Percentiles rank a stretch among this genome's conserved stretches.
Evolutionary conservation across 2,888 invertebrate genomes (phyloP).

Genomic region (Brassicogethes aeneus): DNA sequence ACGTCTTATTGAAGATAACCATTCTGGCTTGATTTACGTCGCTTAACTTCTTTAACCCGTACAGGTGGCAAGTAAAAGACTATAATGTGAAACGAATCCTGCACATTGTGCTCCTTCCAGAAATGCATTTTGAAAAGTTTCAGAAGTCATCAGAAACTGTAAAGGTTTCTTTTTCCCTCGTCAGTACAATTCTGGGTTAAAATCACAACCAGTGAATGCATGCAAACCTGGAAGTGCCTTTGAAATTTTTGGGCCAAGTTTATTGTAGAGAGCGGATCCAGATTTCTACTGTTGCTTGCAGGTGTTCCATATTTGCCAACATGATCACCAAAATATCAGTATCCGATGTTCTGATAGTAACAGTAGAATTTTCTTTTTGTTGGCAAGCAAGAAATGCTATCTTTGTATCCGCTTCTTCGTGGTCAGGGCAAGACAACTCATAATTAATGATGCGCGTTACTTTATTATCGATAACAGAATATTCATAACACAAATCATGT

Average conservation of each 20-base stretch:
- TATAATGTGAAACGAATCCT: too few relatives aligned
- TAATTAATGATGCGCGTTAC: conserved; percentile 9
- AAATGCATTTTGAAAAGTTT: too few relatives aligned
- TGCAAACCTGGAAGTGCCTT: conserved; percentile 17
- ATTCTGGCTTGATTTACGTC: conserved; percentile 20
- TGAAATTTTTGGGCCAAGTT: conserved; percentile 12
- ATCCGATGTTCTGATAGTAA: conserved; percentile 14
- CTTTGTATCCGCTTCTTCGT: conserved; percentile 23
- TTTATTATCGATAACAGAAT: conserved; percentile 18
- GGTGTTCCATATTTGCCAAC: conserved; percentile 19
- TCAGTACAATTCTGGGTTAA: too few relatives aligned
- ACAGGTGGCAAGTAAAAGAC: too few relatives aligned
- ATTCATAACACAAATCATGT: conserved; percentile 15
- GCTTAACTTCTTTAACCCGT: conserved; percentile 18
- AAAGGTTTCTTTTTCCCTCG: too few relatives aligned
- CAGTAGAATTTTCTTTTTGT: conserved; percentile 10
- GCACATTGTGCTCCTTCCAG: too few relatives aligned
- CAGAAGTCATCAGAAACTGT: too few relatives aligned
- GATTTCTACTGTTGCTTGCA: conserved; percentile 13
- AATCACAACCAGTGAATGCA: too few relatives aligned
- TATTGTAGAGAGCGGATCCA: conserved; percentile 16
- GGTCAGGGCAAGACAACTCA: conserved; percentile 12
- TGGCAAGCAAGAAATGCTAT: conserved; percentile 17
- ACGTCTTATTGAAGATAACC: conserved; percentile 23
- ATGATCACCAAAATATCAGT: conserved; percentile 17